These are phyloP conservation scores for Theropithecus gelada DNA, from an alignment of 2,113 vertebrate species.

Conservation along the genomic window DNA sequence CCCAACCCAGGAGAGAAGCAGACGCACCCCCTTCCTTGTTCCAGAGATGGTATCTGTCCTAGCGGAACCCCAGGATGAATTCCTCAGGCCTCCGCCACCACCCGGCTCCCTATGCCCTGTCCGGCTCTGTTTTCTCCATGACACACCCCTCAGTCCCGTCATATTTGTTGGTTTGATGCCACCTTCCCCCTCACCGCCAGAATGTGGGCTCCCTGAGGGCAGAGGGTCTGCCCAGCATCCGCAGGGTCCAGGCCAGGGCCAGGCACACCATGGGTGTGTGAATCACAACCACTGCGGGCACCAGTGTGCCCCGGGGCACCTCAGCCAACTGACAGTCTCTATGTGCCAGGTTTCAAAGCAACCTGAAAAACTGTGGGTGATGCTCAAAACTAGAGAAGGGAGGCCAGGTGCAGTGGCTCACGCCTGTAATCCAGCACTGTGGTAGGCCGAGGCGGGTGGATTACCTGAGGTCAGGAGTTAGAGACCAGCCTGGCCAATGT, in stretches of 20 bases:
- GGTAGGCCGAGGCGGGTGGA: too few relatives aligned
- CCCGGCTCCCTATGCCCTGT: fast-evolving
- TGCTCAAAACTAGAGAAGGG: background rate
- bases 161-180: too few relatives aligned
- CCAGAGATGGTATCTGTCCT: fast-evolving
- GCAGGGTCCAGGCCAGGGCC: fast-evolving
- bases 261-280: fast-evolving
- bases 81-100: fast-evolving
- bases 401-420: too few relatives aligned
- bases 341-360: background rate
- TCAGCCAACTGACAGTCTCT: background rate
- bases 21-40: fast-evolving
- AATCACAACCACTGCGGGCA: fast-evolving
- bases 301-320: background rate
- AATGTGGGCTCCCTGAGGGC: background rate
- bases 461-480: too few relatives aligned
- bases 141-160: fast-evolving
- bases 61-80: fast-evolving
- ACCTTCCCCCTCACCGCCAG: background rate
- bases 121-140: fast-evolving
- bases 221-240: fast-evolving
- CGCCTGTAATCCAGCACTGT: too few relatives aligned
- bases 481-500: too few relatives aligned
- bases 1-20: background rate
- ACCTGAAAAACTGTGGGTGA: background rate